These are phyloP conservation scores for Lochmaea crataegi DNA, from an alignment of 2,888 invertebrate species.

Conservation along the genomic window DNA sequence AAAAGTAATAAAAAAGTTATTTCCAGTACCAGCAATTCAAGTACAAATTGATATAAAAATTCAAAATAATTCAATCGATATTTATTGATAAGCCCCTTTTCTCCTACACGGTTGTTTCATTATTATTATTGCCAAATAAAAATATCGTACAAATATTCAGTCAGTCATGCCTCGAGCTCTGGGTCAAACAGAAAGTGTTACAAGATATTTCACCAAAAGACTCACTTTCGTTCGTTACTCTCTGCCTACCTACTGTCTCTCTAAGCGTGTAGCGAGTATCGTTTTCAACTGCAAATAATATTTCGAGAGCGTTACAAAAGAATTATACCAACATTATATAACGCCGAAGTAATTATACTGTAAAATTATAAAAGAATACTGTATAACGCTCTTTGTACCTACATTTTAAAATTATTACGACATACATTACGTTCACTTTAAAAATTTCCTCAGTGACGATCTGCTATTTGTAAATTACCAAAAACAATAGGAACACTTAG, in stretches of 20 bases:
- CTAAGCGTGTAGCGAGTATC: background rate
- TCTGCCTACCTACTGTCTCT: background rate
- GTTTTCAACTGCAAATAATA: slow-evolving; percentile 12
- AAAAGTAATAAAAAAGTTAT: too few relatives aligned
- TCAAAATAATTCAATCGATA: too few relatives aligned
- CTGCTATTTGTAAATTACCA: too few relatives aligned
- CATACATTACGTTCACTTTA: too few relatives aligned
- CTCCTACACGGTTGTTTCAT: background rate
- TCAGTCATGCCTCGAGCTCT: slow-evolving; percentile 6
- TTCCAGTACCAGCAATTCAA: too few relatives aligned
- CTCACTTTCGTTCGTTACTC: slow-evolving; percentile 4
- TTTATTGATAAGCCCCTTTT: too few relatives aligned
- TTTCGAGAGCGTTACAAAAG: slow-evolving; percentile 9
- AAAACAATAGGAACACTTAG: too few relatives aligned
- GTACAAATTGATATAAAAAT: too few relatives aligned
- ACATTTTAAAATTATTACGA: too few relatives aligned
- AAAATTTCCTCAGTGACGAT: too few relatives aligned
- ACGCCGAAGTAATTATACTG: background rate
- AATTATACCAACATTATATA: slow-evolving; percentile 15
- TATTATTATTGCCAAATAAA: background rate
- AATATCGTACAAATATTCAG: slow-evolving; percentile 4
- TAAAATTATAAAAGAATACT: background rate
- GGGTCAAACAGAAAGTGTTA: slow-evolving; percentile 15
- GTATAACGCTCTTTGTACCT: background rate
- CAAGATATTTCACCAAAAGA: slow-evolving; percentile 4